Evolutionary conservation across 2,113 vertebrate genomes (phyloP), one percentile per base, ranked within the genome.

Genomic region (Nothoprocta pentlandii): DNA sequence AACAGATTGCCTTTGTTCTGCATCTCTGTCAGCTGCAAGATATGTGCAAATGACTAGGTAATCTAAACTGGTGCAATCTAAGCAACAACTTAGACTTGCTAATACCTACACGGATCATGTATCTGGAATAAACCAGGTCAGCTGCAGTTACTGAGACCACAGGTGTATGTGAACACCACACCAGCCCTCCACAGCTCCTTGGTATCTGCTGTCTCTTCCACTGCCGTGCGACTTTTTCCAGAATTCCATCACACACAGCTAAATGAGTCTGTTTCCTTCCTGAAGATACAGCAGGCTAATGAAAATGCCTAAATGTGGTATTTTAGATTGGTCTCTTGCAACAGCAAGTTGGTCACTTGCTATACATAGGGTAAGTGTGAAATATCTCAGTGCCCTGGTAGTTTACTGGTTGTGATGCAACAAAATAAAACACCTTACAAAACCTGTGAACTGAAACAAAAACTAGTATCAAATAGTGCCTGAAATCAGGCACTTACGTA

Each of bases 361-460:
- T 89, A 26, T 63, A 93, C 73, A 20, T 49, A 89, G 25, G 22
- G 64, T 79, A 83, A 53, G 10, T 89, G 94, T 93, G 41, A 89
- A 76, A 41, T 20, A 41, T 12, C 25, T 84, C 0, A 15, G 64
- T 83, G 51, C 68, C 59, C 32, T 47, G 19, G 34, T 63, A 84
- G 71, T 84, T 84, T 62, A 89, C 26, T 71, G 21, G 74, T 91
- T 78, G 63, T 82, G 53, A 95, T 90, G 61, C 80, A 81, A 89
- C 49, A 91, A 54, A 93, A 92, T 80, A 87, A 84, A 92, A 79
- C 32, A 88, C 47, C 58, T 34, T 36, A 58, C 17, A 92, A 94
- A 94, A 34, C 1, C 56, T 90, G 53, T 58, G 19, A 91, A 91
- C 54, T 75, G 58, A 87, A 89, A 85, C 73, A 89, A 92, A 90